Base-by-base conservation (phyloP, 2,797 vertebrate species). In the Thaleichthys pacificus region DNA sequence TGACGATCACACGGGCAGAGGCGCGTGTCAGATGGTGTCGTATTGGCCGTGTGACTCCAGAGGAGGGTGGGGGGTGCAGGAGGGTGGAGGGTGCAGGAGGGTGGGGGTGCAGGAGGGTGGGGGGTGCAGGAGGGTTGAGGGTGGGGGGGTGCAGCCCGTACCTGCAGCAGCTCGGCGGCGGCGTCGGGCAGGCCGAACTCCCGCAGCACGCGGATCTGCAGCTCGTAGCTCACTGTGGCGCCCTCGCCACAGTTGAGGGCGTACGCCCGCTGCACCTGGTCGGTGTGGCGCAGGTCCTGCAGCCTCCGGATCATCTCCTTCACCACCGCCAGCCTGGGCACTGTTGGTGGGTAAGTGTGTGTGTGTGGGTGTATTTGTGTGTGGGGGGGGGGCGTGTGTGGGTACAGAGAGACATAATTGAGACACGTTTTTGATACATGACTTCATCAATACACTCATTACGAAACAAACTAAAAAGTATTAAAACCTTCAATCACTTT, bases 211-310 rank as follows among this genome's bases (percentile, higher is more conserved):
- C 95, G 93, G 58, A 96, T 95, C 87, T 96, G 95, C 79, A 96
- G 93, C 76, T 96, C 95, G 0, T 94, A 95, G 67, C 95, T 96
- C 85, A 96, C 95, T 0, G 95, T 95, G 83, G 95, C 95, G 0
- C 95, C 95, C 62, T 96, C 95, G 9, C 95, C 95, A 0, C 95
- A 96, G 68, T 96, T 96, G 0, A 96, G 92, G 0, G 94, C 94
- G 0, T 95, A 96, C 0, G 95, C 95, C 30, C 95, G 85, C 71
- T 96, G 95, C 66, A 96, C 95, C 86, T 95, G 94, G 80, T 95
- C 95, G 0, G 91, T 94, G 71, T 95, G 95, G 3, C 95, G 92
- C 2, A 96, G 90, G 71, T 96, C 95, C 85, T 95, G 95, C 75
- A 96, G 91, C n/a, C 95, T 91, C 6, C 73, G 88, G 80, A 96